Evolutionary conservation across 2,888 invertebrate species (phyloP), one percentile per base, ranked within the genome.

Genomic region (Lasioglossum malachurum): DNA sequence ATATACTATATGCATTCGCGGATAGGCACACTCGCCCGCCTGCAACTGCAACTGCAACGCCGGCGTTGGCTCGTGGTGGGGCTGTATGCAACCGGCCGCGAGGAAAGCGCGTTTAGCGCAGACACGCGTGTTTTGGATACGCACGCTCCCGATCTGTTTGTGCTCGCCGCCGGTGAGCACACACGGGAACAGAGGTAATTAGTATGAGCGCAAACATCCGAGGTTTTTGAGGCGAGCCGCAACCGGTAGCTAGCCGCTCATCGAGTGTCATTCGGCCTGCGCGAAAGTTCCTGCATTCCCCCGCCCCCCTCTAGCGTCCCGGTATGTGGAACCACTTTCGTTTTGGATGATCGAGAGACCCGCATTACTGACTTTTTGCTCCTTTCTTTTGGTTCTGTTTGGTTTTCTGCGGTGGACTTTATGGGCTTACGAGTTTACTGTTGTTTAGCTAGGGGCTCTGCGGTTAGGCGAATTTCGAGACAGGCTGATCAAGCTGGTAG

Each of bases 211-310:
- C 72, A 73, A 76, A 81, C 64, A 64, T 38, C 19, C 75, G 78
- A 64, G 75, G 49, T 84, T 85, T 84, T 82, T 31, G 84, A 82
- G 49, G 60, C 67, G 60, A 44, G 73, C 35, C 31, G 69, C 38
- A 38, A 69, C 69, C 38, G 38, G 69, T 69, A n/a, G 2, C 16
- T 41, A 64, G 53, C 4, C 46, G 49, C 60, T 53, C 31, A 23
- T 53, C 16, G 49, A 83, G 72, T 23, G 53, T 35, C n/a, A 12
- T n/a, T 31, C 7, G 38, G 23, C n/a, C 0, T 12, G 67, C 44
- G 67, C 4, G 69, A 69, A 49, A 69, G 38, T 60, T 60, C 12
- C 60, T 60, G 27, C 27, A 23, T 53, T 23, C 23, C 53, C 23
- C 8, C 23, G 8, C 8, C 7, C 19, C 19, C 7, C 23, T 7